phyloP scores from a whole-genome alignment of 2,888 invertebrate genomes.

The Leptogaster cylindrica region DNA sequence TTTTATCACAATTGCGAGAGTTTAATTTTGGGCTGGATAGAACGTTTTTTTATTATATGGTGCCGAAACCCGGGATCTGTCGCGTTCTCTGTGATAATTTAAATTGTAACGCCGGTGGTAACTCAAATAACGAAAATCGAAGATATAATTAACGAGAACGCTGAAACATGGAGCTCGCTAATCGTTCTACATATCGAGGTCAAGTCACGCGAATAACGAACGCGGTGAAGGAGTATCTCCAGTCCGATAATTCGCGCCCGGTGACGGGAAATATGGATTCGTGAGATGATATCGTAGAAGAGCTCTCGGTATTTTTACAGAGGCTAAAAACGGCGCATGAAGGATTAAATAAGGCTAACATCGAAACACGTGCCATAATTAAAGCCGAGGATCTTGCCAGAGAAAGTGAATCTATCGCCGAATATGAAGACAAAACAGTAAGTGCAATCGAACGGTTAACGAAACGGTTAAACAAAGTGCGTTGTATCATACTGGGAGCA shows the following conservation, averaged over 20 bases:
- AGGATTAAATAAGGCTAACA: not conserved
- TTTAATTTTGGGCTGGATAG: too few species aligned
- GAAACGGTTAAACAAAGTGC: not conserved
- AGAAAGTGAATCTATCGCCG: not conserved
- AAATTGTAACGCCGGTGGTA: too few species aligned
- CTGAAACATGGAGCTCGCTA: slow-evolving; percentile 17
- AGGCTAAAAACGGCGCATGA: not conserved
- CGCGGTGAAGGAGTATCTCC: not conserved
- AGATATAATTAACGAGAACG: too few species aligned
- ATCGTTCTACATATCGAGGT: slow-evolving; percentile 15
- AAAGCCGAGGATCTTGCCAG: not conserved
- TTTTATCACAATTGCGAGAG: too few species aligned
- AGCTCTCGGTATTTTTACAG: not conserved
- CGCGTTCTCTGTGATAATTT: too few species aligned
- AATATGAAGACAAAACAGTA: not conserved
- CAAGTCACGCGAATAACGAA: slow-evolving; percentile 16
- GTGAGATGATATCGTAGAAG: not conserved
- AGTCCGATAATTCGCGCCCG: not conserved
- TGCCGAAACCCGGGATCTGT: too few species aligned
- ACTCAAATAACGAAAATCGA: too few species aligned
- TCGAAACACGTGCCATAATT: not conserved
- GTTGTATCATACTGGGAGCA: too few species aligned
- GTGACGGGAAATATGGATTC: not conserved
- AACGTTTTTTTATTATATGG: too few species aligned
- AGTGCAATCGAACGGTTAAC: not conserved